Percentiles rank a stretch among this genome's conserved stretches.
Evolutionary conservation across 2,888 invertebrate species (phyloP).

Genomic region (Exocentrus adspersus): DNA sequence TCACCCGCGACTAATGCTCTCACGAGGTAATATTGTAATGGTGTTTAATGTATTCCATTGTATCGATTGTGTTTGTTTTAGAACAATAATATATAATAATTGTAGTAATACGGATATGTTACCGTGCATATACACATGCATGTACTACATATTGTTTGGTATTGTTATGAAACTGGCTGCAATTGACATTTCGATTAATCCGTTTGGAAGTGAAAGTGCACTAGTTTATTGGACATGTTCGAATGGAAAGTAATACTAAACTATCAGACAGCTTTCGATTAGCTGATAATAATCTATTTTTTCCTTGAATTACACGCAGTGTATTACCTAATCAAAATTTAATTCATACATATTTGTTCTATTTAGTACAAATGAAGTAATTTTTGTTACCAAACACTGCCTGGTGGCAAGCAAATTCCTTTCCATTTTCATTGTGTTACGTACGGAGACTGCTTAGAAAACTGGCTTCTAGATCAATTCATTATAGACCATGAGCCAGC

Average conservation of each 20-base stretch:
- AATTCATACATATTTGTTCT: background rate
- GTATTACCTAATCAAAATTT: background rate
- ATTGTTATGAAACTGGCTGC: conserved; percentile 43
- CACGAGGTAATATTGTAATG: background rate
- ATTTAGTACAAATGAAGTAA: conserved; percentile 3
- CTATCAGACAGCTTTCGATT: conserved; percentile 35
- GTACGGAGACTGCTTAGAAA: background rate
- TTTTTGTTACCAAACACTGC: background rate
- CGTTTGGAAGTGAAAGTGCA: conserved; percentile 48
- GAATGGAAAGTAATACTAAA: conserved; percentile 45
- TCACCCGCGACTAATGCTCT: background rate
- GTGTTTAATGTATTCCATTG: conserved; percentile 3
- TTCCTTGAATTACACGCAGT: conserved; percentile 21
- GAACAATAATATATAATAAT: conserved; percentile 14
- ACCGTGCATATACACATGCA: background rate
- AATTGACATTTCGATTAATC: conserved; percentile 49
- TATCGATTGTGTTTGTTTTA: conserved; percentile 1
- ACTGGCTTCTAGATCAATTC: too few species aligned
- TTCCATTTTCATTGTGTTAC: background rate
- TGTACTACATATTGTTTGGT: conserved; percentile 32
- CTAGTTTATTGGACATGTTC: conserved; percentile 47
- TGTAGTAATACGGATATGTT: conserved; percentile 10
- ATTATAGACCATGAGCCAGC: too few species aligned
- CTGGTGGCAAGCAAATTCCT: background rate
- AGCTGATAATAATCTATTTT: conserved; percentile 32